Evolutionary conservation across 2,113 vertebrate species (phyloP), one percentile per base, ranked within the genome.

Genomic region (Lynx canadensis): DNA sequence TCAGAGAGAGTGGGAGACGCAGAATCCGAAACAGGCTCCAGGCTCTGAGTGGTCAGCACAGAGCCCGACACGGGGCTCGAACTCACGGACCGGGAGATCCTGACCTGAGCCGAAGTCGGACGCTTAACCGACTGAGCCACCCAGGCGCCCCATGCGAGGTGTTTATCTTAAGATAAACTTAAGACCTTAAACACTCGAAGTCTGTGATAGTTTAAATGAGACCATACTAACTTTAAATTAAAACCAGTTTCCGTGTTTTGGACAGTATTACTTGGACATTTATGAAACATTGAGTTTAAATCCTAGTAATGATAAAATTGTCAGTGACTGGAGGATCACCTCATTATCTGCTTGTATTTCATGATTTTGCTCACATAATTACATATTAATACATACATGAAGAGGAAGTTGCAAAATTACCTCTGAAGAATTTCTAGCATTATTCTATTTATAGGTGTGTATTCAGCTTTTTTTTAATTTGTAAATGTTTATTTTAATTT

Each of bases 271-370:
- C 73, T 81, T 65, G 36, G 50, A 95, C 57, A 93, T 93, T 71
- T 93, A 71, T 82, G 60, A 97, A 82, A 69, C 33, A 85, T 38
- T 12, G 74, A 60, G 41, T 89, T 84, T 76, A 74, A 87, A 73
- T 14, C 36, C 66, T 82, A 84, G 63, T 65, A 81, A 63, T 57
- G 55, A 63, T 89, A 55, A 60, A 82, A 76, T 65, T 78, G 21
- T 8, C 60, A 55, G 66, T 66, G 83, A 88, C 23, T 69, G 48
- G 41, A 94, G 23, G 48, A 45, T 41, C 60, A 65, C n/a, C 76
- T 69, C 31, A 57, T 63, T 57, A 25, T 91, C 66, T 83, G 52
- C 48, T 65, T 63, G 38, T 31, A n/a, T 60, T 18, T 82, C 29
- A 31, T 38, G 89, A 33, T 36, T 91, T 90, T 95, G 38, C 4